Base-by-base conservation (phyloP, 2,888 invertebrate species). In the Tinea pellionella region DNA sequence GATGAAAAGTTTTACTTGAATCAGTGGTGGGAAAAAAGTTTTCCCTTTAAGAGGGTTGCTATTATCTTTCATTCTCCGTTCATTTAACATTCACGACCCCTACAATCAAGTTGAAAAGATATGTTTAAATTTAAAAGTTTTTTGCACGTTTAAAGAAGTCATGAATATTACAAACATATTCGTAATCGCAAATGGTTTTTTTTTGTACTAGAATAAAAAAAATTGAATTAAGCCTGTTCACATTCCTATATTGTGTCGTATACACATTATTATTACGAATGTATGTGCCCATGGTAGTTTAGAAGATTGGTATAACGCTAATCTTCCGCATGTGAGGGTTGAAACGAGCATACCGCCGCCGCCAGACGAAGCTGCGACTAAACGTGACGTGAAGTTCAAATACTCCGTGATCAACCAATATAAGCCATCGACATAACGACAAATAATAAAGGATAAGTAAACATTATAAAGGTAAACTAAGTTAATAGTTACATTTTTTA, bases 11-110 rank as follows among this genome's bases (percentile, higher is more conserved):
- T 59, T 41, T 55, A 11, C 29, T 15, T 11, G 55, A 47, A 55
- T 19, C 55, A 55, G 18, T 24, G 47, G 47, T 29, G 16, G 60
- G 51, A 24, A 9, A 15, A 77, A 76, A 72, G 81, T 78, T 74
- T 69, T 74, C 72, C 74, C 69, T 74, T 74, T 77, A 76, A 78
- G 77, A 78, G 74, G 76, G 76, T 71, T 74, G 74, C 85, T 80
- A 86, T 86, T 87, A 86, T 86, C 86, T 86, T 85, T 85, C 83
- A 86, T 87, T 86, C 47, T 13, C 15, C 47, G 47, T 47, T 47
- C 47, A 47, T 47, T 47, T 86, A 84, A 83, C 85, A 85, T 84
- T 86, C 82, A 77, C 74, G 68, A 71, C 75, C 74, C 78, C 16
- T 15, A 9, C 6, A 47, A 6, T 47, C 13, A 47, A 47, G 47